Evolutionary conservation across 2,797 vertebrate genomes (phyloP).

Genomic region (Diplodus puntazzo): DNA sequence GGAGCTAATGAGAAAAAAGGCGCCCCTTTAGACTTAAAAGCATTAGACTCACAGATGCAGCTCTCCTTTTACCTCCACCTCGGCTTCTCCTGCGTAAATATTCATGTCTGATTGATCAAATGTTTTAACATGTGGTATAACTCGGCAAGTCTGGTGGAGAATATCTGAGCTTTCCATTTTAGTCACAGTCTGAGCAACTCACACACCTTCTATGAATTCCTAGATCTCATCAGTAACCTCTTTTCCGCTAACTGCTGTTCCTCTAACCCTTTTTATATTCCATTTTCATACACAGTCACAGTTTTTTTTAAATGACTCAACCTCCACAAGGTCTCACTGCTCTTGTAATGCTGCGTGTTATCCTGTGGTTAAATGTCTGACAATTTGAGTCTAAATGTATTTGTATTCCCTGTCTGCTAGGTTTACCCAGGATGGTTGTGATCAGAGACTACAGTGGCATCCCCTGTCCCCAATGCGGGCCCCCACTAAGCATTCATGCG

Average conservation of each 20-base stretch:
- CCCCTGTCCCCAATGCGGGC: slow-evolving; percentile 88
- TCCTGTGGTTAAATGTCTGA: slow-evolving; percentile 7
- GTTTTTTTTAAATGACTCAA: not conserved
- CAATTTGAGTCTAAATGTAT: slow-evolving; percentile 27
- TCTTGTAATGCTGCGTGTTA: not conserved
- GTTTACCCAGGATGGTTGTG: slow-evolving; percentile 93
- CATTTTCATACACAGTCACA: not conserved
- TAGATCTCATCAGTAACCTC: not conserved
- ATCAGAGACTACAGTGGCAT: slow-evolving; percentile 89
- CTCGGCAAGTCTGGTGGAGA: not conserved
- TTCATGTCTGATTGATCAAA: not conserved
- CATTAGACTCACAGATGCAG: not conserved
- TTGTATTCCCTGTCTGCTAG: slow-evolving; percentile 73
- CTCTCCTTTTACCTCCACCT: not conserved
- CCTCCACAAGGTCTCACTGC: not conserved
- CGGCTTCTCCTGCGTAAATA: not conserved
- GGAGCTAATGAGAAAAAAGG: not conserved
- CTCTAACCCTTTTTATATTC: not conserved
- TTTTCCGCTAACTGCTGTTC: not conserved
- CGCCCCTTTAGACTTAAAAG: not conserved
- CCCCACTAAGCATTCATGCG: slow-evolving; percentile 88
- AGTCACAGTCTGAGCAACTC: not conserved
- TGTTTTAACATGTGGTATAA: not conserved
- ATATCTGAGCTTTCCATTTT: not conserved
- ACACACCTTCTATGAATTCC: not conserved